Base-by-base conservation (phyloP, 35 echinoderm and acorn worm genomes). In the Ophioderma brevispina region DNA sequence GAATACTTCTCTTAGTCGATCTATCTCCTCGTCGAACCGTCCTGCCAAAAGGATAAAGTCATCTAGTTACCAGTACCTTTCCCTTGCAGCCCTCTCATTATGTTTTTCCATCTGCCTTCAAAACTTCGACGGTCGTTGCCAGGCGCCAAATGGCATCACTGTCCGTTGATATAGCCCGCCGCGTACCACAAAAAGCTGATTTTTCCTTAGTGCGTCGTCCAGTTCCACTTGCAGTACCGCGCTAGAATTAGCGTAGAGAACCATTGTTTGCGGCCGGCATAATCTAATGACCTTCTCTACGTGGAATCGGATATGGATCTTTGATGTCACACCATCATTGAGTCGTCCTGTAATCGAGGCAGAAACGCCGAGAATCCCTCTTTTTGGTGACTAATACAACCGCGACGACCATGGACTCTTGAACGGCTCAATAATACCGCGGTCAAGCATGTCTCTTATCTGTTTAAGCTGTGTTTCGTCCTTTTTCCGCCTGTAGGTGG, bases 1-100 rank as follows among this genome's bases (percentile, higher is more conserved):
- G 34, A 77, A 31, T 28, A 35, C n/a, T 13, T 52, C 46, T 52
- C 46, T 52, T 11, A 52, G 46, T 11, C 46, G 46, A 52, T 52
- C 56, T 81, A 88, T 88, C 18, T 88, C 42, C 32, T 88, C 86
- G 0, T 79, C 76, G n/a, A 40, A 88, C 59, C 1, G 34, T 76
- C 38, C 76, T 82, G 21, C 28, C 78, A 81, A 82, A 30, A 82
- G 25, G 11, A 90, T 82, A 6, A 90, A 64, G 56, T 88, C 87
- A 55, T 89, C 87, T 39, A 82, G 36, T 37, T 82, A 89, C 31
- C 81, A 52, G 21, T 8, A 52, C 46, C 21, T 21, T 52, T 21
- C 46, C 46, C 8, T 52, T 52, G 46, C 21, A 52, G 21, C 21
- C 46, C 46, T 52, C 46, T 52, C 46, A 52, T 52, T 8, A 52